These are phyloP conservation scores for Buceros bicornis DNA, from an alignment of 2,797 vertebrate species.

Conservation along the genomic window DNA sequence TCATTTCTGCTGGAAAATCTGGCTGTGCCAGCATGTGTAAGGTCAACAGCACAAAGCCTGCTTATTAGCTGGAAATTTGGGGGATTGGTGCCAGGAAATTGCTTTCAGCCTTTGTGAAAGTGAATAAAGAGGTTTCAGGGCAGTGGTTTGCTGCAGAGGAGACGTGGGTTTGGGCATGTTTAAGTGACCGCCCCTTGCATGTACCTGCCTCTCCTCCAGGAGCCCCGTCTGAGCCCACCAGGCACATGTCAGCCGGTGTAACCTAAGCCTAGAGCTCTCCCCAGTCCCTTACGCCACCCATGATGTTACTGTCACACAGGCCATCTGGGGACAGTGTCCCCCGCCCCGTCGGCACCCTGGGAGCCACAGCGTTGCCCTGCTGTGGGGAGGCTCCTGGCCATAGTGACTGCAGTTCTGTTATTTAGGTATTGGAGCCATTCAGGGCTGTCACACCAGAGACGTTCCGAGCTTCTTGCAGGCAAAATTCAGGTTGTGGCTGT, in stretches of 20 bases:
- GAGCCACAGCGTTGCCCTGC: accelerated
- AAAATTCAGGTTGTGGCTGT: not conserved
- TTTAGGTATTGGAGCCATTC: not conserved
- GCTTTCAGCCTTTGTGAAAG: conserved; percentile 57
- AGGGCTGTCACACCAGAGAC: not conserved
- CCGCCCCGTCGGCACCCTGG: accelerated
- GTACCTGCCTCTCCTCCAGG: not conserved
- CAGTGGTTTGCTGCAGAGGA: conserved; percentile 14
- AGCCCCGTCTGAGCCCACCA: not conserved
- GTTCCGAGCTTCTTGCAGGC: not conserved
- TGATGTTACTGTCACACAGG: accelerated
- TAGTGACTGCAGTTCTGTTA: not conserved
- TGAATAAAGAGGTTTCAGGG: conserved; percentile 53
- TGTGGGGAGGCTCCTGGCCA: not conserved
- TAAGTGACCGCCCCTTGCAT: not conserved
- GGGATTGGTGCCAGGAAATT: conserved; percentile 51
- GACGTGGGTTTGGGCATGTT: not conserved
- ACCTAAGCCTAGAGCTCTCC: not conserved
- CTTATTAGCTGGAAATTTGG: conserved; percentile 68
- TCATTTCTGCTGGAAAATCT: conserved; percentile 45
- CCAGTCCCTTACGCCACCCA: accelerated
- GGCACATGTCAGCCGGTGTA: not conserved
- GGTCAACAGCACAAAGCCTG: conserved; percentile 68
- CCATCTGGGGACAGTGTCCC: not conserved
- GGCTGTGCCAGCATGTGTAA: conserved; percentile 31